Evolutionary conservation across 1,140 invertebrate species (phyloP).

Genomic region (Muscidifurax raptorellus): DNA sequence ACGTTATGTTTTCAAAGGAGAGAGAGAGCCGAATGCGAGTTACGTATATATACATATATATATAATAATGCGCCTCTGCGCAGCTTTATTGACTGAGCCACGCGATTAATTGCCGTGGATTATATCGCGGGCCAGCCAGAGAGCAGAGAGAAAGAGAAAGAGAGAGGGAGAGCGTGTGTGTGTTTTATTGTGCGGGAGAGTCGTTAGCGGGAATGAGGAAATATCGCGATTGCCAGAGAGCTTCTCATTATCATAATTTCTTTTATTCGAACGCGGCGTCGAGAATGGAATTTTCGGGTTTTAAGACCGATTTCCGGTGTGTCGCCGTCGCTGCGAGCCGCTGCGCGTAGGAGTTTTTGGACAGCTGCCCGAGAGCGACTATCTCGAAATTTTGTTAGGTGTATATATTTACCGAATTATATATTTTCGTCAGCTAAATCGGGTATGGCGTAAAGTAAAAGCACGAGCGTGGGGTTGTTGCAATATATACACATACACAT

Average conservation of each 20-base stretch:
- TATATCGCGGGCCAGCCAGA: not conserved
- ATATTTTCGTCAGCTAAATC: too few species aligned
- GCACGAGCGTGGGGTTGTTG: too few species aligned
- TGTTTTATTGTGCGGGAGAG: not conserved
- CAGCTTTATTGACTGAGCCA: constrained; percentile 27
- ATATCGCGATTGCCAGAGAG: not conserved
- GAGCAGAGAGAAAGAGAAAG: not conserved
- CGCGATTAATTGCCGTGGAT: constrained; percentile 25
- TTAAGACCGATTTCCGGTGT: not conserved
- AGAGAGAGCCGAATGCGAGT: not conserved
- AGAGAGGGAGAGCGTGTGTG: too few species aligned
- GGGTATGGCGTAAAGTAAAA: too few species aligned
- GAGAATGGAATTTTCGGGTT: not conserved
- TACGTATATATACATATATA: not conserved
- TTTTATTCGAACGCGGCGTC: not conserved
- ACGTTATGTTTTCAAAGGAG: constrained; percentile 31
- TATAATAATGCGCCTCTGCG: not conserved
- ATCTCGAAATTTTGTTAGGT: too few species aligned
- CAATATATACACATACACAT: too few species aligned
- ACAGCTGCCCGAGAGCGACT: not conserved
- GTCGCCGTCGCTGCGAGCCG: not conserved
- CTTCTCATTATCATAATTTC: not conserved
- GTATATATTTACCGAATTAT: not conserved
- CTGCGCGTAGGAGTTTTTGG: not conserved
- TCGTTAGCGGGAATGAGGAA: not conserved